Evolutionary conservation across 1,140 invertebrate species (phyloP), one percentile per base, ranked within the genome.

Genomic region (Trichonephila clavata): DNA sequence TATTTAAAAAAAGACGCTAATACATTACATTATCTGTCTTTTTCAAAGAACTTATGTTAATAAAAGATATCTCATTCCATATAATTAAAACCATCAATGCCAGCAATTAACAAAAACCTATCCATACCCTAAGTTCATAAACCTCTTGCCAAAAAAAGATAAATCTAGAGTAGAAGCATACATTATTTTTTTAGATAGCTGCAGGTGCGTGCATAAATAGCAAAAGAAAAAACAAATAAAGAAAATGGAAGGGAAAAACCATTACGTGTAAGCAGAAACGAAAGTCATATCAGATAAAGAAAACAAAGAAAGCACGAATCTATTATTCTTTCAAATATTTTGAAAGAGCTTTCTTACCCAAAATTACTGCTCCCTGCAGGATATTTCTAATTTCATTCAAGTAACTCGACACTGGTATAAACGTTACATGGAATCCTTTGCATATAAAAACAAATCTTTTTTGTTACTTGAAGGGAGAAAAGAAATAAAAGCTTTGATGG

Each of bases 271-370:
- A 27, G 57, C 27, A 86, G 84, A 87, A 87, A 63, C 59, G 86
- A 84, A 84, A 84, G 50, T 84, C 59, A 39, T 39, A 87, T 87
- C 60, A 43, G 86, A 87, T 87, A 87, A 87, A 63, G 86, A 87
- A 87, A 87, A 87, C 86, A 87, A 87, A 87, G 86, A 63, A 57
- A 87, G 59, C 86, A 63, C 61, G 86, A 87, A 57, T 87, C 86
- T 87, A 87, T 87, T 87, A 87, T 87, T 87, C 86, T 87, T 87
- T 87, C 86, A 87, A 87, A 87, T 65, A 87, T 87, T 87, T 87
- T 63, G 18, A 57, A 87, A 87, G n/a, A 63, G 60, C 57, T 50
- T 60, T 39, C 18, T 87, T 63, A n/a, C 24, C 81, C 81, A 83
- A 57, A 43, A 83, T 83, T 57, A 83, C 81, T 24, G 39, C 20